Evolutionary conservation across 2,113 vertebrate species (phyloP), one percentile per base, ranked within the genome.

Genomic region (Electrona antarctica): DNA sequence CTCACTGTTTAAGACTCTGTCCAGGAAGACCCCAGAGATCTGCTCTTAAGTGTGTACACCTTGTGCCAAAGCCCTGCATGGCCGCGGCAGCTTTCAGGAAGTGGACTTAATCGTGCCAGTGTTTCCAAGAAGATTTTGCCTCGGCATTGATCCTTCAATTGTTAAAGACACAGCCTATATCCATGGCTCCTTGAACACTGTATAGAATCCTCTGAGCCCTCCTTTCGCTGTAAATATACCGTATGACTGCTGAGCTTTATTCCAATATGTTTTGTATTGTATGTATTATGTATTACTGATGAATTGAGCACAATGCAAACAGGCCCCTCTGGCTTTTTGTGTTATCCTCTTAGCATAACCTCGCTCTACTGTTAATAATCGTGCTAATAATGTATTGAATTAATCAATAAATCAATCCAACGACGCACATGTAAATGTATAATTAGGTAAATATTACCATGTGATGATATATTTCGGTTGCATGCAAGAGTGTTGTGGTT

Each of bases 61-160:
- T 63, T 79, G 64, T 78, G 76, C 80, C 71, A 70, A 64, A 73
- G 76, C 79, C 80, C 49, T 41, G 21, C 21, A 21, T 21, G 68
- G 84, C 77, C 61, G 64, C 73, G 54, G 65, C 79, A 80, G 82
- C 85, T 90, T 85, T 85, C 73, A 88, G 78, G 87, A 90, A 89
- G 76, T 55, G 8, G 50, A 41, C 71, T 68, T 86, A 89, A 90
- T 89, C 88, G 79, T 63, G 56, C 73, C 67, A 69, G 80, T 61
- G 73, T 76, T 84, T 67, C 79, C 11, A 28, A 60, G 77, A 80
- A 80, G 76, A 76, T 77, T 73, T 71, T 28, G 15, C 21, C 41
- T 6, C 54, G 68, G 52, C 69, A 68, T 15, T 60, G 14, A 77
- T 48, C 71, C 51, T 56, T 8, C 13, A 33, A 55, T 52, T 67